Evolutionary conservation across 2,888 invertebrate genomes (phyloP).

Genomic region (Amphipoea lucens): DNA sequence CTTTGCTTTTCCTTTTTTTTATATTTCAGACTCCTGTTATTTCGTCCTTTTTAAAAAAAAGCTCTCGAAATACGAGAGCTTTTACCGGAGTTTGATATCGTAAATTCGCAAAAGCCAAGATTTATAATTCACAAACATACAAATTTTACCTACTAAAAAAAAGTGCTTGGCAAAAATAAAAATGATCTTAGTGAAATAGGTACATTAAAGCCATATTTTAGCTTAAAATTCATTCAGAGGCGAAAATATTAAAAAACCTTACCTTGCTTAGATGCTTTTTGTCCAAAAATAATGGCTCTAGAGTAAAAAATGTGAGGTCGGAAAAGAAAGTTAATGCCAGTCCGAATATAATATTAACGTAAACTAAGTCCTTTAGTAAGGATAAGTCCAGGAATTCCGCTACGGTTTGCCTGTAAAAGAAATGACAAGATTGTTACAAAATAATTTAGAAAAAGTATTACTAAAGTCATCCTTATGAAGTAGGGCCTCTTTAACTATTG

Average conservation of each 20-base stretch:
- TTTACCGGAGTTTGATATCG: neutral
- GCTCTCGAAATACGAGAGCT: neutral
- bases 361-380: conserved; percentile 91
- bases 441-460: neutral
- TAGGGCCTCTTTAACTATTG: no score
- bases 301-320: conserved; percentile 92
- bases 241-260: conserved; percentile 63
- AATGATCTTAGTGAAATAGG: conserved; percentile 21
- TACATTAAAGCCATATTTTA: conserved; percentile 27
- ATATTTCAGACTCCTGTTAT: neutral
- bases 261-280: conserved; percentile 88
- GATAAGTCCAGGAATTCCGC: conserved; percentile 91
- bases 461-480: neutral
- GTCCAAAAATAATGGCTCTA: conserved; percentile 92
- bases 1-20: neutral
- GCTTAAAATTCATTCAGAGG: conserved; percentile 31
- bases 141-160: neutral
- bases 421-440: conserved; percentile 1
- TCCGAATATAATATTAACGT: conserved; percentile 93
- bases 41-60: neutral
- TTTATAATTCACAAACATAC: neutral
- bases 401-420: conserved; percentile 87
- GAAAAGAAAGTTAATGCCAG: conserved; percentile 92
- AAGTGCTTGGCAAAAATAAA: neutral
- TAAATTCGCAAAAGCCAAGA: neutral